A percentile compares a stretch with the other conserved stretches of the same genome.
phyloP scores from a whole-genome alignment of 1,140 invertebrate species.

The Drosophila persimilis region DNA sequence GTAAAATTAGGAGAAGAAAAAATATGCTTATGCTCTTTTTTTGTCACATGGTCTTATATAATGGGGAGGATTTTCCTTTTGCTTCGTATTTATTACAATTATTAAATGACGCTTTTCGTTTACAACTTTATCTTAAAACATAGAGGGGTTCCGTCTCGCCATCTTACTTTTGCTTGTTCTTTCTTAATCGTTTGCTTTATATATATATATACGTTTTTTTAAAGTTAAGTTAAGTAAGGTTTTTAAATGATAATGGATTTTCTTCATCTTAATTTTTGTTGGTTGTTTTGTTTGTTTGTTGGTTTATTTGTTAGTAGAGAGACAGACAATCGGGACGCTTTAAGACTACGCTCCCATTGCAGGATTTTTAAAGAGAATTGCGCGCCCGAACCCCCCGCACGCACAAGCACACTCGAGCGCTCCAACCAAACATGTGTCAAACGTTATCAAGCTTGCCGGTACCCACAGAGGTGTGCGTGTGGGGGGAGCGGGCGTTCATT shows the following conservation, averaged over 20 bases:
- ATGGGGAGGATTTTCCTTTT: constrained; percentile 29
- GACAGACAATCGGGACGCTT: constrained; percentile 68
- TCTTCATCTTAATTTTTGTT: constrained; percentile 41
- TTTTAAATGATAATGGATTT: constrained; percentile 80
- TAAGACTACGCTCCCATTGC: constrained; percentile 69
- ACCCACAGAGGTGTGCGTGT: constrained; percentile 13
- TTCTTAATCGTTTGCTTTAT: constrained; percentile 42
- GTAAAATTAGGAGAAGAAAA: constrained; percentile 59
- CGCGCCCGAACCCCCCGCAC: constrained; percentile 7
- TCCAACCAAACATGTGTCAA: neutral
- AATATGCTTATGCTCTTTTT: constrained; percentile 39
- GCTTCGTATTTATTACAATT: constrained; percentile 56
- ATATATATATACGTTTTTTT: constrained; percentile 68
- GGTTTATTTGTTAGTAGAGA: constrained; percentile 67
- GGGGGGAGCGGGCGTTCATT: constrained; percentile 20
- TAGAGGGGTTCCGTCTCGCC: constrained; percentile 37
- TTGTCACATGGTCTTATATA: constrained; percentile 48
- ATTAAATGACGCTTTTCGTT: constrained; percentile 72
- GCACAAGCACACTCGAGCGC: constrained; percentile 14
- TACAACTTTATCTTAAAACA: constrained; percentile 74
- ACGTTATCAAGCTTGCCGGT: too few relatives aligned
- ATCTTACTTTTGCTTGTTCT: constrained; percentile 62
- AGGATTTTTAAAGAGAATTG: constrained; percentile 67
- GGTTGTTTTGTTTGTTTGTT: constrained; percentile 42
- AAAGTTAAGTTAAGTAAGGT: constrained; percentile 75